Base-by-base conservation (phyloP, 2,888 invertebrate genomes). In the Rhogogaster chlorosoma region DNA sequence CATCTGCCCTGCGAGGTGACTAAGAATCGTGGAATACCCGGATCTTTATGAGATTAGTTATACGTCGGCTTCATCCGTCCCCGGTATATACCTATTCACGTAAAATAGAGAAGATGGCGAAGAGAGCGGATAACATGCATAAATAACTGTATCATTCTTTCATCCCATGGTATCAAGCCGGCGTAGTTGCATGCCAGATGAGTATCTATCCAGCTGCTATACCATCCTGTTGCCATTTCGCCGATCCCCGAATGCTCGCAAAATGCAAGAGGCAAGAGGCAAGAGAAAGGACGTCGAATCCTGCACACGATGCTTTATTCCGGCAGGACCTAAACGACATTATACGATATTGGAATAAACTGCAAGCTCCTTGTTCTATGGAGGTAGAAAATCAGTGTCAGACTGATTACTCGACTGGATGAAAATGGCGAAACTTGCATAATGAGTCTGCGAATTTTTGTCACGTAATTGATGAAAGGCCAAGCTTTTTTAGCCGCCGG, bases 141-240 rank as follows among this genome's bases (percentile, higher is more conserved):
- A 73, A 73, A 42, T 73, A 73, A 73, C 73, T 4, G 22, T 42
- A 73, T 42, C 42, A 73, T 73, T 42, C 73, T 73, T 73, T 42
- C 73, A 42, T 45, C 42, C 71, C 22, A 26, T 26, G 12, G 22
- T 26, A 38, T 38, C 12, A 73, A 22, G 22, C 42, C 10, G 42
- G 73, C 26, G 73, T 73, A 32, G 22, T 12, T 42, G 15, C 22
- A 80, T 57, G 18, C 61, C 1, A 22, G 22, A 42, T 22, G 71
- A 22, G 26, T 73, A 10, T 70, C 70, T 70, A 70, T 36, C 18
- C 36, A 36, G 36, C 70, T 70, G 10, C 42, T 32, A 3, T 15
- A 18, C 32, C 12, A 29, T 26, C 61, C 9, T 61, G 26, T 61
- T 26, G n/a, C 61, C n/a, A 10, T 61, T 36, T 70, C 70, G 36